Conservation (phyloP, 37 sponge, comb jelly and placozoan species). For the Halichondria panicea region DNA sequence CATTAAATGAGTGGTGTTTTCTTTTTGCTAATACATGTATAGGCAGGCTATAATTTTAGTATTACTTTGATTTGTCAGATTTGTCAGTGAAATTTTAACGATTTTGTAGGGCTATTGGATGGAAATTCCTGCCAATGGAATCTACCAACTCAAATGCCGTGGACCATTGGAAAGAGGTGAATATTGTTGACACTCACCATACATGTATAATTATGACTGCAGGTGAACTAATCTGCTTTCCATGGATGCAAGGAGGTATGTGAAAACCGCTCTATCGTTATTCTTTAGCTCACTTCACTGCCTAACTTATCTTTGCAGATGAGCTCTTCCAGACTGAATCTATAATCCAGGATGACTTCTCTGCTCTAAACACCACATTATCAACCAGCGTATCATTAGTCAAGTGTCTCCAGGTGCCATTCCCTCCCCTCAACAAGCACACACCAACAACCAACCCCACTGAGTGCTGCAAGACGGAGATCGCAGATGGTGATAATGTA, state of each 20-base stretch:
- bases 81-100: neutral
- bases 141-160: conserved; percentile 25
- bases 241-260: conserved; percentile 72
- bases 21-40: too few relatives aligned
- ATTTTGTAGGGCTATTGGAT: conserved; percentile 57
- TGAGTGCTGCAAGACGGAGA: neutral
- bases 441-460: neutral
- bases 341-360: neutral
- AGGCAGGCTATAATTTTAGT: too few relatives aligned
- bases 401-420: conserved; percentile 36
- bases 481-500: neutral
- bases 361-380: conserved; percentile 5
- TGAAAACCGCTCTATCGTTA: neutral
- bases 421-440: conserved; percentile 43
- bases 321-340: conserved; percentile 18
- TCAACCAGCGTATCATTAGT: neutral
- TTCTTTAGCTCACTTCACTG: neutral
- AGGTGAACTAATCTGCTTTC: conserved; percentile 49
- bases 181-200: neutral
- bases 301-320: conserved; percentile 4
- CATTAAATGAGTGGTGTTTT: too few relatives aligned
- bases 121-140: conserved; percentile 76
- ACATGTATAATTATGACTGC: neutral
- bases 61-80: neutral
- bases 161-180: too few relatives aligned